phyloP scores from a whole-genome alignment of 1,140 invertebrate genomes.

The Ditylenchus dipsaci region DNA sequence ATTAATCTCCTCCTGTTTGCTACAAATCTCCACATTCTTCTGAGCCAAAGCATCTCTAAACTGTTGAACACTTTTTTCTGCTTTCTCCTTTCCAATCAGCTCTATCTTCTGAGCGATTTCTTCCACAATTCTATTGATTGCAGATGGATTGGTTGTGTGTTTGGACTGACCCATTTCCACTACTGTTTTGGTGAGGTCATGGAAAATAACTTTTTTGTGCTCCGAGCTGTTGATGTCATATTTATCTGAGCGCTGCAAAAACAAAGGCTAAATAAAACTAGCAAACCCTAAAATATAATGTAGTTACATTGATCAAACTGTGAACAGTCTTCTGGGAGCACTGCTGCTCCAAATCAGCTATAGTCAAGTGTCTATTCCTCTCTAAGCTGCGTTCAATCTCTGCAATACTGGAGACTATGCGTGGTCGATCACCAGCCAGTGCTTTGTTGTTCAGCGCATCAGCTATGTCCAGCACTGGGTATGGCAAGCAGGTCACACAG shows the following conservation, averaged over 20 bases:
- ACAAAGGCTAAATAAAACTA: conserved; percentile 3
- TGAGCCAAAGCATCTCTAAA: not conserved
- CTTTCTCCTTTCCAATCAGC: conserved; percentile 7
- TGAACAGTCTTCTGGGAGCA: conserved; percentile 9
- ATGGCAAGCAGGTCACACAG: not conserved
- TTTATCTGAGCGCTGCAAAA: conserved; percentile 17
- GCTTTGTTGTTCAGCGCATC: conserved; percentile 5
- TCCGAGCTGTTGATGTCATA: conserved; percentile 19
- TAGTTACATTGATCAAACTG: conserved; percentile 11
- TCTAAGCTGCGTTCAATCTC: conserved; percentile 17
- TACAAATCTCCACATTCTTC: not conserved
- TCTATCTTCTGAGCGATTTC: not conserved
- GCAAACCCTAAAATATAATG: not conserved
- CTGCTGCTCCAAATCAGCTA: not conserved
- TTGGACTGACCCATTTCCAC: not conserved
- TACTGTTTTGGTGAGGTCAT: conserved; percentile 9
- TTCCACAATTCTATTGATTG: not conserved
- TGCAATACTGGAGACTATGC: conserved; percentile 7
- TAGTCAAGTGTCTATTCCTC: conserved; percentile 8
- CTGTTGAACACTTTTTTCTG: conserved; percentile 12
- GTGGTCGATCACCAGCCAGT: conserved; percentile 2
- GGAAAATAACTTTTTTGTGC: conserved; percentile 19
- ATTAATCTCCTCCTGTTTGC: not conserved
- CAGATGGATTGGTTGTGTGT: not conserved
- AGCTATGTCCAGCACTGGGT: conserved; percentile 9